Evolutionary conservation across 1,140 invertebrate genomes (phyloP).

Genomic region (Cherax quadricarinatus): DNA sequence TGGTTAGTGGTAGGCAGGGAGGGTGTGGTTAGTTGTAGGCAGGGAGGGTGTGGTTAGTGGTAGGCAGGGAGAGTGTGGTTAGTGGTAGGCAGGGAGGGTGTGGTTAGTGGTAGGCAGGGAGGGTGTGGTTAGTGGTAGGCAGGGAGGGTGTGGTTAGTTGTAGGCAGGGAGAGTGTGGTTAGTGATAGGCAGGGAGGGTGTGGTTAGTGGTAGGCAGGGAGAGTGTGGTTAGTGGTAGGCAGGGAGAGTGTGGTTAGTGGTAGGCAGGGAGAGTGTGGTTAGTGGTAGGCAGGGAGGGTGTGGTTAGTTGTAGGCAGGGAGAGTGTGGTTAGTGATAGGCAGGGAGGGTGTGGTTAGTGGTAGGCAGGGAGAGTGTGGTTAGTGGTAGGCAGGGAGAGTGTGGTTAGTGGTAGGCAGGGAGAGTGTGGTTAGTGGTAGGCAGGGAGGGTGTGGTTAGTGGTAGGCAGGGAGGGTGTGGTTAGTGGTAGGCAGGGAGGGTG

Average conservation of each 20-base stretch:
- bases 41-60: background rate
- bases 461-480: background rate
- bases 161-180: background rate
- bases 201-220: background rate
- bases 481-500: too few species aligned
- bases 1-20: too few species aligned
- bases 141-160: background rate
- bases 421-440: background rate
- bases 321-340: background rate
- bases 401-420: background rate
- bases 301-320: background rate
- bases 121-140: conserved; percentile 18
- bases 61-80: background rate
- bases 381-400: background rate
- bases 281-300: background rate
- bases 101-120: background rate
- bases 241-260: conserved; percentile 24
- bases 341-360: background rate
- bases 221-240: background rate
- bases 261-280: conserved; percentile 13
- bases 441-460: background rate
- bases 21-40: too few species aligned
- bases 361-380: background rate
- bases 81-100: conserved; percentile 3
- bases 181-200: conserved; percentile 9